These are phyloP conservation scores for Linnaemya tessellans DNA, from an alignment of 2,888 invertebrate species.

Conservation along the genomic window DNA sequence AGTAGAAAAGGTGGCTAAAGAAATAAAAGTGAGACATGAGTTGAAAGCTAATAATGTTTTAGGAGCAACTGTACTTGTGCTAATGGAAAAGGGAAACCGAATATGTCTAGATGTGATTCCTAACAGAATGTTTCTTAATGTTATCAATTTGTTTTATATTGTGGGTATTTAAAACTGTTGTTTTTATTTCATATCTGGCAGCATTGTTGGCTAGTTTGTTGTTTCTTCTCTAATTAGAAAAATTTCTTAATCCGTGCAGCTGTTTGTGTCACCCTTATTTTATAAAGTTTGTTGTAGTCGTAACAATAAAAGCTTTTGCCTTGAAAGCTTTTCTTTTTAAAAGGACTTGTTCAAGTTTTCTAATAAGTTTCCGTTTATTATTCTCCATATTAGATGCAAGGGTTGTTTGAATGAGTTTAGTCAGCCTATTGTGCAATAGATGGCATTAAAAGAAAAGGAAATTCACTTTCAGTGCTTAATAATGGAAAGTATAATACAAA, in stretches of 20 bases:
- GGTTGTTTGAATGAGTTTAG: conserved; percentile 22
- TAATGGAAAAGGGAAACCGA: neutral
- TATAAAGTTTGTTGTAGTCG: neutral
- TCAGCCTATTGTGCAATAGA: conserved; percentile 49
- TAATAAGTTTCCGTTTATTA: conserved; percentile 53
- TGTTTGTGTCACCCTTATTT: conserved; percentile 24
- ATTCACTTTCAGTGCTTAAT: neutral
- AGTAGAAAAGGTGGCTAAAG: neutral
- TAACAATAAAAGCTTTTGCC: conserved; percentile 22
- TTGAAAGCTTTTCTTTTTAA: conserved; percentile 43
- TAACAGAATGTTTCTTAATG: too few relatives aligned
- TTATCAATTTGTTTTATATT: neutral
- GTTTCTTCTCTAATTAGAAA: conserved; percentile 39
- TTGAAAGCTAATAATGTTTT: conserved; percentile 22
- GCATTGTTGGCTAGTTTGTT: neutral
- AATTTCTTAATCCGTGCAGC: conserved; percentile 10
- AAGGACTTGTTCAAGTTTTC: conserved; percentile 49
- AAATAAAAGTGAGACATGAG: conserved; percentile 23
- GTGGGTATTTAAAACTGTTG: neutral
- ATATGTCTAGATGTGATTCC: neutral
- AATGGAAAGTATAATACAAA: neutral
- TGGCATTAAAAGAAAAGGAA: conserved; percentile 22
- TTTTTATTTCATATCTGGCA: conserved; percentile 31
- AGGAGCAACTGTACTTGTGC: conserved; percentile 43
- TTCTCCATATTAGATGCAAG: conserved; percentile 49